Evolutionary conservation across 2,888 invertebrate species (phyloP).

Genomic region (Phanerotoma sp.): DNA sequence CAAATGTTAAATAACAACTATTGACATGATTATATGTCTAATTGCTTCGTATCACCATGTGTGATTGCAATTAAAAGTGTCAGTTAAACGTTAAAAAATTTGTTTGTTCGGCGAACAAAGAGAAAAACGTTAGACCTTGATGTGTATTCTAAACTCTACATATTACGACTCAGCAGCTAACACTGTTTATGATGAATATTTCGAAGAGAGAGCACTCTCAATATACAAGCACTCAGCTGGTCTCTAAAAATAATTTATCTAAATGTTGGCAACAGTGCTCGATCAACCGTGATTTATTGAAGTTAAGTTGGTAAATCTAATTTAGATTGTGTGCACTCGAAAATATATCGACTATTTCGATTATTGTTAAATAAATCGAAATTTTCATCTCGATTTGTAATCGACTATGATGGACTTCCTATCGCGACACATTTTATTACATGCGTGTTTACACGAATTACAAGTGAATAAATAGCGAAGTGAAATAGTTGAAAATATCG

Average conservation of each 20-base stretch:
- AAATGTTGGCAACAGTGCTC: too few relatives aligned
- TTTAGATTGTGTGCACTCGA: too few relatives aligned
- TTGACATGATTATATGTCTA: too few relatives aligned
- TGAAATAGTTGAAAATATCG: not conserved
- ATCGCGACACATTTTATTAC: not conserved
- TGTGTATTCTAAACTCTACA: not conserved
- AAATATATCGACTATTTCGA: conserved; percentile 1
- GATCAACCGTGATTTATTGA: too few relatives aligned
- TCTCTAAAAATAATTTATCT: not conserved
- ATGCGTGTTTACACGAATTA: not conserved
- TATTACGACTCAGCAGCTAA: conserved; percentile 3
- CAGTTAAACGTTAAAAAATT: too few relatives aligned
- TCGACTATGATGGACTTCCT: conserved; percentile 1
- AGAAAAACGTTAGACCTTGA: conserved; percentile 1
- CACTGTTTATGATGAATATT: conserved; percentile 3
- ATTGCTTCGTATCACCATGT: too few relatives aligned
- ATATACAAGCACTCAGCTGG: not conserved
- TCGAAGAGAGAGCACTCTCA: too few relatives aligned
- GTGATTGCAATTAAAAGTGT: too few relatives aligned
- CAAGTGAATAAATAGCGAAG: not conserved
- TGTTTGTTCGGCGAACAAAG: too few relatives aligned
- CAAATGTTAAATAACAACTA: conserved; percentile 5
- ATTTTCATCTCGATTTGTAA: not conserved
- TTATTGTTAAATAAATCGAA: not conserved
- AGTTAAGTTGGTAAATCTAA: too few relatives aligned